phyloP scores from a whole-genome alignment of 2,888 invertebrate species.

The Nemapogon koenigi region DNA sequence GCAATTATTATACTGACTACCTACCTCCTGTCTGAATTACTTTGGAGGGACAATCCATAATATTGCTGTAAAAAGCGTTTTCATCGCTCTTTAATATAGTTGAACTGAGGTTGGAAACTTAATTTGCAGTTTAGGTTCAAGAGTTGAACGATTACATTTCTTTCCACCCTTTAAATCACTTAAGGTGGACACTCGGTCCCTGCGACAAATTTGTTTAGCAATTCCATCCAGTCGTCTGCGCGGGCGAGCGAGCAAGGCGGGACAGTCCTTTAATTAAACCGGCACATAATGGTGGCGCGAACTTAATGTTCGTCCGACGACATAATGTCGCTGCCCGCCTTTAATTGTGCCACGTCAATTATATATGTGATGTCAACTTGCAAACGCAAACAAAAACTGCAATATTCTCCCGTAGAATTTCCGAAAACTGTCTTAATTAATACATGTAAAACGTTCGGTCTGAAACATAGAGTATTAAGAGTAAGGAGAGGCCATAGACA shows the following conservation, averaged over 20 bases:
- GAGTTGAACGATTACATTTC: constrained; percentile 41
- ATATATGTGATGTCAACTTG: constrained; percentile 15
- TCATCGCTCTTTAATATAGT: neutral
- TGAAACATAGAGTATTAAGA: too few species aligned
- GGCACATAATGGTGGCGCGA: constrained; percentile 53
- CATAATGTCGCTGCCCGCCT: constrained; percentile 48
- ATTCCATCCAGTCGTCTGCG: constrained; percentile 43
- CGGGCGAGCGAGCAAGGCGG: constrained; percentile 25
- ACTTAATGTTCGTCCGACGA: constrained; percentile 58
- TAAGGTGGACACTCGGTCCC: constrained; percentile 60
- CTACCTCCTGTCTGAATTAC: too few species aligned
- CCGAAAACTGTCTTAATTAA: too few species aligned
- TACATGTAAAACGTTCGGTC: too few species aligned
- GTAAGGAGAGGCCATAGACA: too few species aligned
- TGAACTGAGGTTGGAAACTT: neutral
- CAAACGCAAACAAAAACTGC: too few species aligned
- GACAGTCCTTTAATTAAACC: constrained; percentile 63
- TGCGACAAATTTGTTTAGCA: constrained; percentile 62
- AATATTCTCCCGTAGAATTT: too few species aligned
- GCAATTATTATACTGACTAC: constrained; percentile 41
- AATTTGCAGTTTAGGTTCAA: constrained; percentile 6
- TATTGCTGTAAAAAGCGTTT: neutral
- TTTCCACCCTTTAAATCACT: constrained; percentile 64
- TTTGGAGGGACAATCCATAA: neutral
- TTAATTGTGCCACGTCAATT: constrained; percentile 57